Percentiles rank a stretch among this genome's conserved stretches.
Conservation (phyloP, 2,113 vertebrate genomes). For the Prunella himalayana region DNA sequence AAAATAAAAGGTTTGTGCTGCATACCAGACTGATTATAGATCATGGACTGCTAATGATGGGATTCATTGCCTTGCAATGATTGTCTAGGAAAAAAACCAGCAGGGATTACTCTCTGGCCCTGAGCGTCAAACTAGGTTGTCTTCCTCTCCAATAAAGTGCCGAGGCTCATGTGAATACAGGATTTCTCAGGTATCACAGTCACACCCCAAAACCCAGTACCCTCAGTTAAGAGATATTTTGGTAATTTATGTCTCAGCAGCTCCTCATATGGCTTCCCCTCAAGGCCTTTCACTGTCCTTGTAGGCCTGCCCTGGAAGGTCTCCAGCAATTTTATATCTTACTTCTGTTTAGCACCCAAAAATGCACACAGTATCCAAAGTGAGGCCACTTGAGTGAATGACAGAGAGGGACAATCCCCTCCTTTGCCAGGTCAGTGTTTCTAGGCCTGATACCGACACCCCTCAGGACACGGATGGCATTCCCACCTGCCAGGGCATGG, state of each 20-base stretch:
- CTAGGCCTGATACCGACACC: neutral
- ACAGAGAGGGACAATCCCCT: neutral
- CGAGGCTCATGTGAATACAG: neutral
- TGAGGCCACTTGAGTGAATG: rapidly evolving
- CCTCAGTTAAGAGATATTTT: neutral
- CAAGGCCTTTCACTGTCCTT: neutral
- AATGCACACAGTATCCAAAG: neutral
- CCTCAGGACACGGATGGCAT: rapidly evolving
- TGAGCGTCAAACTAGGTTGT: neutral
- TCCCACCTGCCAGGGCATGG: rapidly evolving
- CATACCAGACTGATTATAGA: neutral
- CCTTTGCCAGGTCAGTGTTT: neutral
- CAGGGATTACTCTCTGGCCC: neutral
- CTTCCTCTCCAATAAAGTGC: neutral
- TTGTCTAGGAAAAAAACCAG: neutral
- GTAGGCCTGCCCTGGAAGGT: neutral
- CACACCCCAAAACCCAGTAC: rapidly evolving
- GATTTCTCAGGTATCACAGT: neutral
- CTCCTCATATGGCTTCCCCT: neutral
- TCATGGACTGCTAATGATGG: neutral
- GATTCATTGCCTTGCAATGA: neutral
- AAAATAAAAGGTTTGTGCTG: neutral
- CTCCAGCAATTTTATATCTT: neutral
- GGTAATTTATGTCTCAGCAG: neutral
- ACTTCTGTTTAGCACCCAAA: neutral